phyloP scores from a whole-genome alignment of 2,113 vertebrate genomes.

The Rhea americana region DNA sequence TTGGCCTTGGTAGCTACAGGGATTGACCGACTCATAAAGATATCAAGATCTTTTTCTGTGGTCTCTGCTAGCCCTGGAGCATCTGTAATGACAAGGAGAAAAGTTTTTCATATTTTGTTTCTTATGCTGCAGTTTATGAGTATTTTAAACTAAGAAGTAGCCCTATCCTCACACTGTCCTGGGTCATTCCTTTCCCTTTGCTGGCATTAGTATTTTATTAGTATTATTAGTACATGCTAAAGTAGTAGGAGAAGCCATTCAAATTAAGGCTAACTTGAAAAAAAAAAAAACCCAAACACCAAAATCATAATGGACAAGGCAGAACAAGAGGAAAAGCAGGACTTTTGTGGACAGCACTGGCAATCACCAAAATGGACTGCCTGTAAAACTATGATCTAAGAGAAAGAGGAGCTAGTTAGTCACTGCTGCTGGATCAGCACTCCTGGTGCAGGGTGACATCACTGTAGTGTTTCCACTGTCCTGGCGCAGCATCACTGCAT shows the following conservation, averaged over 20 bases:
- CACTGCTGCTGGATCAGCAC: accelerated
- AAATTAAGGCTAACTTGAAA: neutral
- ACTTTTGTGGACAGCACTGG: neutral
- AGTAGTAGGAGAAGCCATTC: neutral
- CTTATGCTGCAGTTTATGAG: neutral
- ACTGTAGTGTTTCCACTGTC: neutral
- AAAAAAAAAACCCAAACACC: neutral
- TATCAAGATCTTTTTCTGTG: constrained; percentile 72
- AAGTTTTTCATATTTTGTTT: neutral
- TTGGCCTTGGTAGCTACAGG: constrained; percentile 84
- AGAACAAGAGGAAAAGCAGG: neutral
- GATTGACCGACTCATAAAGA: constrained; percentile 84
- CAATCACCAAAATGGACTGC: neutral
- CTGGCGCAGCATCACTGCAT: neutral
- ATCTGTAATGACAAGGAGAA: constrained; percentile 74
- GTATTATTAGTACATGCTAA: neutral
- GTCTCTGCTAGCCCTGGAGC: constrained; percentile 81
- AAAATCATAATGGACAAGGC: neutral
- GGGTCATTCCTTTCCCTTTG: neutral
- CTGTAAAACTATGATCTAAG: neutral
- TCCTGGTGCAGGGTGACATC: neutral
- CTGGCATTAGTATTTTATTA: neutral
- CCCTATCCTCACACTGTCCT: neutral
- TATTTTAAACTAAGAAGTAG: neutral
- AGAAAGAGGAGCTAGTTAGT: neutral